Evolutionary conservation across 2,888 invertebrate species (phyloP).

Genomic region (Buathra laborator): DNA sequence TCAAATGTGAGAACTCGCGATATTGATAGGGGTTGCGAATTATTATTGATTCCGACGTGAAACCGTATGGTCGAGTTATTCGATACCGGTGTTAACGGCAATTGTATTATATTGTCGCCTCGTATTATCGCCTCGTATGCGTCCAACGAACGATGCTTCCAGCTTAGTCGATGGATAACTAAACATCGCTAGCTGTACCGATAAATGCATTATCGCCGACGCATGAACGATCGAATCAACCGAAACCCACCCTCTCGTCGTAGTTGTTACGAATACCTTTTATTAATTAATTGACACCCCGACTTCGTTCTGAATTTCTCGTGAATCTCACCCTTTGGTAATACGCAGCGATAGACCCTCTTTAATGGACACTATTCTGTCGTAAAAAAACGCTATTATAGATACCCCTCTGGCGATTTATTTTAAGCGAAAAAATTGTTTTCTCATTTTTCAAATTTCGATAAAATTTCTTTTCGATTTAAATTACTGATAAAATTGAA

Average conservation of each 20-base stretch:
- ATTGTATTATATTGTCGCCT: conserved; percentile 36
- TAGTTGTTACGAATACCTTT: conserved; percentile 13
- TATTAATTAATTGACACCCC: not conserved
- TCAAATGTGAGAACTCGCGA: not conserved
- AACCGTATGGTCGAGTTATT: conserved; percentile 37
- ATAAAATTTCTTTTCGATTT: not conserved
- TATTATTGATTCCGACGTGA: conserved; percentile 49
- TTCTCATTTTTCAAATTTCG: not conserved
- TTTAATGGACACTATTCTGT: no score
- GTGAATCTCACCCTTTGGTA: no score
- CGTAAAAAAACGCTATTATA: no score
- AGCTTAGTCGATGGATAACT: not conserved
- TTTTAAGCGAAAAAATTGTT: not conserved
- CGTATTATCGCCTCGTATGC: conserved; percentile 5
- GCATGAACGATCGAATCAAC: not conserved
- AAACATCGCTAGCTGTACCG: not conserved
- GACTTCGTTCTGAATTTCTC: not conserved
- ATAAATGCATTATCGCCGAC: conserved; percentile 3
- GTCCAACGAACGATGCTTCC: not conserved
- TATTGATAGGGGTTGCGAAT: not conserved
- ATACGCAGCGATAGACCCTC: no score
- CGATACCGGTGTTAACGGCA: conserved; percentile 42
- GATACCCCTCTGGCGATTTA: not conserved
- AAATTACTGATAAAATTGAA: not conserved
- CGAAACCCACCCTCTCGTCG: not conserved